Conservation (phyloP, 2,113 vertebrate species). For the Parus major region DNA sequence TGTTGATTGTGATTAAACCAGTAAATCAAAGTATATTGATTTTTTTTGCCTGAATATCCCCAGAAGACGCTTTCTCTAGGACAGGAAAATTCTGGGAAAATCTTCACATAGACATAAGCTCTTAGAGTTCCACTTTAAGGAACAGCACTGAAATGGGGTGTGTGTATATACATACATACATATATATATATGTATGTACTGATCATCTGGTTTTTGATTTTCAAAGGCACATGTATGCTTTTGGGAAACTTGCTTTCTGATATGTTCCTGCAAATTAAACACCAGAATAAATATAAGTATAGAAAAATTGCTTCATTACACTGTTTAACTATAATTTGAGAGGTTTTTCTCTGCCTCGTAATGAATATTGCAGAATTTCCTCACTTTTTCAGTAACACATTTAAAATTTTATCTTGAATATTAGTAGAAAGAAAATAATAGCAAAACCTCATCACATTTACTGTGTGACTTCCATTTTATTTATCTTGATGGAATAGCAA, state of each 20-base stretch:
- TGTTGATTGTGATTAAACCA: neutral
- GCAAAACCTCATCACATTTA: neutral
- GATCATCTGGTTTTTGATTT: neutral
- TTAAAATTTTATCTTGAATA: neutral
- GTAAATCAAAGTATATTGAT: neutral
- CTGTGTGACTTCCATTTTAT: neutral
- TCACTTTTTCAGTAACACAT: neutral
- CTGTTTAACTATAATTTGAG: neutral
- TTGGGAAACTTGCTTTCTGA: neutral
- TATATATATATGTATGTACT: too few species aligned
- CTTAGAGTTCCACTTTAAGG: neutral
- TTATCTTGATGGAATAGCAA: neutral
- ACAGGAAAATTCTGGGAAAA: neutral
- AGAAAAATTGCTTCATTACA: neutral
- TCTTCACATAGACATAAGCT: neutral
- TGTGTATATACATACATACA: neutral
- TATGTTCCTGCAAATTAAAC: neutral
- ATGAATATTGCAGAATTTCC: neutral
- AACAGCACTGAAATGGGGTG: neutral
- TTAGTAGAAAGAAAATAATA: neutral
- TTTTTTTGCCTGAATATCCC: neutral
- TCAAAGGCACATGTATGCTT: rapidly evolving
- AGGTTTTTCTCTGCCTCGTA: neutral
- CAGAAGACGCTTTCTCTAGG: neutral
- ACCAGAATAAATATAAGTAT: neutral